Base-by-base conservation (phyloP, 2,797 vertebrate genomes). In the Lerista edwardsae region DNA sequence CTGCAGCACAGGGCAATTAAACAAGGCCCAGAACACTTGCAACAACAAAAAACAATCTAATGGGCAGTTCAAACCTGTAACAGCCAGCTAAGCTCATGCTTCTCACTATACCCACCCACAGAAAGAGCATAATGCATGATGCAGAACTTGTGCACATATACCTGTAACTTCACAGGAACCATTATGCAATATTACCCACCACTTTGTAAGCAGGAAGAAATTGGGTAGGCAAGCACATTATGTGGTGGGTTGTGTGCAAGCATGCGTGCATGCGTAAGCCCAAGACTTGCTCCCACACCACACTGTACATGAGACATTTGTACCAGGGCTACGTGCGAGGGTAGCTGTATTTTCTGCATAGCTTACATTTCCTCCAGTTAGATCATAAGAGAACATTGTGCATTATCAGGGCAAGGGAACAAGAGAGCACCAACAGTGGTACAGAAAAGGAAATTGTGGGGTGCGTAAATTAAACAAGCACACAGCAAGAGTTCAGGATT, bases 1-100 rank as follows among this genome's bases (percentile, higher is more conserved):
- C 11, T 29, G 3, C 0, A 29, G 57, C n/a, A 9, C 19, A 59
- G 1, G 69, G 55, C 67, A 79, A 75, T 23, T 51, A 36, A 72
- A 14, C 7, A 29, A 51, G n/a, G 6, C 1, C 6, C 1, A 23
- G 84, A 91, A 82, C 0, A 14, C 79, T 36, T 14, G 17, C 73
- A 4, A 25, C 7, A 59, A 41, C 71, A 11, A 14, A 72, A 3
- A 0, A 1, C 51, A 51, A 47, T 44, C 19, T 9, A 57, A 68
- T 19, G n/a, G 15, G 12, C 57, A 61, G 25, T 10, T 59, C 64
- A 69, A 80, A 47, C n/a, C 78, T n/a, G 44, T 31, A 47, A 62
- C 10, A 36, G 7, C 39, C 34, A 69, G 25, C n/a, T n/a, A n/a
- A n/a, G n/a, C 29, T 0, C n/a, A 80, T 75, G 0, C 3, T 2